Evolutionary conservation across 1,140 invertebrate species (phyloP).

Genomic region (Geopemphigus sp.): DNA sequence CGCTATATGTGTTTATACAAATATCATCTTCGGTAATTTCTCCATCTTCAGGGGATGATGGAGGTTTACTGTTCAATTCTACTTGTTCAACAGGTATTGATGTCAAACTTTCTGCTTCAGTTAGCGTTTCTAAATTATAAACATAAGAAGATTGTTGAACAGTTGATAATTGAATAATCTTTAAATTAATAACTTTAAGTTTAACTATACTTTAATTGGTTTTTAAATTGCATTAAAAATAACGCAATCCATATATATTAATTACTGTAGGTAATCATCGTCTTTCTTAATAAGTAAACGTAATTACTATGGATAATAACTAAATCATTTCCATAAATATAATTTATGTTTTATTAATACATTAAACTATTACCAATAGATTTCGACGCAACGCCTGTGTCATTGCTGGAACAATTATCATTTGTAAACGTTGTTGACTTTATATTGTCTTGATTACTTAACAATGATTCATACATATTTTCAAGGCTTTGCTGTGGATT

Average conservation of each 20-base stretch:
- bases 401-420: neutral
- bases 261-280: too few relatives aligned
- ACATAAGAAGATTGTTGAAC: too few relatives aligned
- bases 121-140: neutral
- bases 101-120: neutral
- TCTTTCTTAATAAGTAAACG: too few relatives aligned
- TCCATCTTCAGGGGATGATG: slow-evolving; percentile 10
- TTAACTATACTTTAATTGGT: too few relatives aligned
- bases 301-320: too few relatives aligned
- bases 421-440: neutral
- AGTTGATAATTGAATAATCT: too few relatives aligned
- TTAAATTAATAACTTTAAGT: too few relatives aligned
- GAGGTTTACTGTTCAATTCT: neutral
- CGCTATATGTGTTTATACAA: neutral
- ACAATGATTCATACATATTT: slow-evolving; percentile 7
- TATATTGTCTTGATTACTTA: neutral
- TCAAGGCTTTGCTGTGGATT: slow-evolving; percentile 29
- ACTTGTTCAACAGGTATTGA: neutral
- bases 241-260: too few relatives aligned
- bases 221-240: too few relatives aligned
- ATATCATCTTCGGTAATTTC: slow-evolving; percentile 20
- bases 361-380: neutral
- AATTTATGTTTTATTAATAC: too few relatives aligned
- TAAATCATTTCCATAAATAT: too few relatives aligned
- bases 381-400: neutral